Conservation (phyloP, 2,113 vertebrate genomes). For the Corythaixoides concolor region DNA sequence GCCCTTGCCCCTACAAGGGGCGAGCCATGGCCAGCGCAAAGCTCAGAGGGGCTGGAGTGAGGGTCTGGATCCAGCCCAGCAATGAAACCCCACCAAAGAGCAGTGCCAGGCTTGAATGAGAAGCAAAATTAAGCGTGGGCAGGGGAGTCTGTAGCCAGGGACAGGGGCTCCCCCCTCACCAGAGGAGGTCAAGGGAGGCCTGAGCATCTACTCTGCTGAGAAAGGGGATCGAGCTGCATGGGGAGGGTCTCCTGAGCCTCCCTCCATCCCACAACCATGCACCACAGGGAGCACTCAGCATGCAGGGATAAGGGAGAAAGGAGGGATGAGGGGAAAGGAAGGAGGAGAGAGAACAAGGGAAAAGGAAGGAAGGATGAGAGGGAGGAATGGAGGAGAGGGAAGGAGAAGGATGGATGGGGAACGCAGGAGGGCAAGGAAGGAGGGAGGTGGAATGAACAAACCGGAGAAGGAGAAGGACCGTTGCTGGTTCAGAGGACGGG, state of each 20-base stretch:
- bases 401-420: not conserved
- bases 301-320: conserved; percentile 8
- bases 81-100: not conserved
- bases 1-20: not conserved
- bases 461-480: conserved; percentile 86
- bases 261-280: not conserved
- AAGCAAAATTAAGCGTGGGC: not conserved
- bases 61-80: not conserved
- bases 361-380: conserved; percentile 55
- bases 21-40: not conserved
- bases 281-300: conserved; percentile 45
- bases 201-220: not conserved
- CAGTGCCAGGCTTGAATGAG: not conserved
- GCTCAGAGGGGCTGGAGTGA: not conserved
- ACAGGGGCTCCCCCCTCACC: not conserved
- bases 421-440: not conserved
- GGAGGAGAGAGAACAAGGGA: not conserved
- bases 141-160: not conserved
- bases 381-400: not conserved
- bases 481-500: conserved; percentile 78
- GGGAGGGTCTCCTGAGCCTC: not conserved
- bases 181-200: not conserved
- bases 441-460: conserved; percentile 77
- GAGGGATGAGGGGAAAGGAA: not conserved
- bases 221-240: not conserved